Conservation (phyloP, 1,140 invertebrate species). For the Acyrthosiphon pisum region DNA sequence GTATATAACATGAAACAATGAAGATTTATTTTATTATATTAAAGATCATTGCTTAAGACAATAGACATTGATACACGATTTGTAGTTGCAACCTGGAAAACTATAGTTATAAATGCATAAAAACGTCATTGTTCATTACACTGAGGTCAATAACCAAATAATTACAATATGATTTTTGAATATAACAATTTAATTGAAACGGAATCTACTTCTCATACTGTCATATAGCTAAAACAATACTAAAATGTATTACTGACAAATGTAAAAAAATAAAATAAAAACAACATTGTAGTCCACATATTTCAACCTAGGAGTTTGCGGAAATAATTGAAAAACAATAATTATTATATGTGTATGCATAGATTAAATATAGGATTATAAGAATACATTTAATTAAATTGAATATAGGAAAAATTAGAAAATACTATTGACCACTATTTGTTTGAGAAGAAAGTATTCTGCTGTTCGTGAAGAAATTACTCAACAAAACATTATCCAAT, state of each 20-base stretch:
- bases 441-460: conserved; percentile 9
- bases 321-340: not conserved
- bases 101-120: not conserved
- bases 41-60: conserved; percentile 15
- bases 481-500: not conserved
- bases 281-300: not conserved
- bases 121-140: conserved; percentile 1
- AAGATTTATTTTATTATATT: not conserved
- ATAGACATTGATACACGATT: not conserved
- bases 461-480: not conserved
- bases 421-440: not conserved
- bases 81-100: conserved; percentile 4
- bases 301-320: not conserved
- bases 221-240: not conserved
- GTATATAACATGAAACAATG: not conserved
- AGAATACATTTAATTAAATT: not conserved
- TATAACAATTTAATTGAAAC: not conserved
- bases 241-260: not conserved
- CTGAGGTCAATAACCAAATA: conserved; percentile 28
- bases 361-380: not conserved
- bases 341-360: not conserved
- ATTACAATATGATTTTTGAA: conserved; percentile 30
- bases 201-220: not conserved
- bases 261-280: not conserved
- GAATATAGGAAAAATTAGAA: not conserved